Base-by-base conservation (phyloP, 2,113 vertebrate genomes). In the Spermophilus dauricus region DNA sequence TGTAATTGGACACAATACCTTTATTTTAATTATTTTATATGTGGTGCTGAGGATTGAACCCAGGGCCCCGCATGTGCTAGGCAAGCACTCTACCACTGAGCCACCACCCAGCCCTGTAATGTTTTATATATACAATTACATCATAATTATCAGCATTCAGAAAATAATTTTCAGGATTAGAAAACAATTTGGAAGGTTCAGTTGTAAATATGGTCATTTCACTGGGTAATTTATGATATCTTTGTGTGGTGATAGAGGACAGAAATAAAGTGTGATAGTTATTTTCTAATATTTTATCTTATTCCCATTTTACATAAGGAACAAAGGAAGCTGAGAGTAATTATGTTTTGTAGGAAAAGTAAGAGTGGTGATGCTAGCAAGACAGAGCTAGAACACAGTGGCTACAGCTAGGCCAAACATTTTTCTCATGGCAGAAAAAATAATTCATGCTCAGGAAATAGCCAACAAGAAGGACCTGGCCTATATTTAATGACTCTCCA, bases 401-500 rank as follows among this genome's bases (percentile, higher is more conserved):
- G 11, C 30, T 80, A 69, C 65, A 87, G n/a, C 42, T 63, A 86
- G n/a, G 42, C 9, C 56, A 61, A 34, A 81, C 42, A 37, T 92
- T 77, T 94, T 89, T 34, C n/a, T 65, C 13, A 4, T 58, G n/a
- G 45, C 81, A 63, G 28, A 37, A 97, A 96, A 77, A 87, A 42
- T 77, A 92, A 92, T 78, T 28, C 70, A 82, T 24, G 32, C 42
- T 73, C 56, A 84, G 39, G 37, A 77, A 81, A 76, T 10, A 75
- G n/a, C 37, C 83, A 95, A 86, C 22, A 95, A 84, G 70, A 87
- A 80, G 63, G 45, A 84, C 56, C 73, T 97, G 53, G 69, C 91
- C 86, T 96, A 72, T 77, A 48, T 95, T 97, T 98, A 96, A 85
- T 82, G 76, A 92, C n/a, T 93, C 75, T 28, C 87, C 45, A 77